These are phyloP conservation scores for Mimumesa dahlbomi DNA, from an alignment of 2,888 invertebrate genomes.

Conservation along the genomic window DNA sequence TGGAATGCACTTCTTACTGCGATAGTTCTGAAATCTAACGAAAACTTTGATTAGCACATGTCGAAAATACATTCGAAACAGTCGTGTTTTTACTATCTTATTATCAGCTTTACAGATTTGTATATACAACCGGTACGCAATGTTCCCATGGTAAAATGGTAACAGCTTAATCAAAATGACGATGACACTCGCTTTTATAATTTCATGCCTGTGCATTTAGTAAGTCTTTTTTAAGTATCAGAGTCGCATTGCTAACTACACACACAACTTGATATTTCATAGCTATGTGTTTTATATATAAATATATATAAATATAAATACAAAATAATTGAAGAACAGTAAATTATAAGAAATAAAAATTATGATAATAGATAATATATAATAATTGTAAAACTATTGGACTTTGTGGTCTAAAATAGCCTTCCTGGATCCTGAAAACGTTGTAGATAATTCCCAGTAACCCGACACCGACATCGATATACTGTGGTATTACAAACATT, in stretches of 20 bases:
- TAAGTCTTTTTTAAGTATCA: slow-evolving; percentile 51
- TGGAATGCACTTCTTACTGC: slow-evolving; percentile 28
- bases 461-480: not conserved
- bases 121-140: slow-evolving; percentile 31
- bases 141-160: slow-evolving; percentile 20
- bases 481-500: too few species aligned
- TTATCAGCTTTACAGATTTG: slow-evolving; percentile 25
- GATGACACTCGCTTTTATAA: slow-evolving; percentile 54
- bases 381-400: slow-evolving; percentile 71
- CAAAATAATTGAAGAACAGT: slow-evolving; percentile 65
- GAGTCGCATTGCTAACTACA: slow-evolving; percentile 69
- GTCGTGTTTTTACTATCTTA: slow-evolving; percentile 21
- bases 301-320: slow-evolving; percentile 70
- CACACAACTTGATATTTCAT: slow-evolving; percentile 68
- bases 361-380: slow-evolving; percentile 78
- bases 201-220: slow-evolving; percentile 64
- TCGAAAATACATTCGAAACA: slow-evolving; percentile 1
- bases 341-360: slow-evolving; percentile 73
- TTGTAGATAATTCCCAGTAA: slow-evolving; percentile 5
- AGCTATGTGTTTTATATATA: slow-evolving; percentile 75
- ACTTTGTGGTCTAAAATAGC: slow-evolving; percentile 68
- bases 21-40: slow-evolving; percentile 7
- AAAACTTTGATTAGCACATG: slow-evolving; percentile 15
- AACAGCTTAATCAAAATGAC: slow-evolving; percentile 47
- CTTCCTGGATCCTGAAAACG: slow-evolving; percentile 44